These are phyloP conservation scores for Sceloporus undulatus DNA, from an alignment of 2,113 vertebrate species.

Conservation along the genomic window DNA sequence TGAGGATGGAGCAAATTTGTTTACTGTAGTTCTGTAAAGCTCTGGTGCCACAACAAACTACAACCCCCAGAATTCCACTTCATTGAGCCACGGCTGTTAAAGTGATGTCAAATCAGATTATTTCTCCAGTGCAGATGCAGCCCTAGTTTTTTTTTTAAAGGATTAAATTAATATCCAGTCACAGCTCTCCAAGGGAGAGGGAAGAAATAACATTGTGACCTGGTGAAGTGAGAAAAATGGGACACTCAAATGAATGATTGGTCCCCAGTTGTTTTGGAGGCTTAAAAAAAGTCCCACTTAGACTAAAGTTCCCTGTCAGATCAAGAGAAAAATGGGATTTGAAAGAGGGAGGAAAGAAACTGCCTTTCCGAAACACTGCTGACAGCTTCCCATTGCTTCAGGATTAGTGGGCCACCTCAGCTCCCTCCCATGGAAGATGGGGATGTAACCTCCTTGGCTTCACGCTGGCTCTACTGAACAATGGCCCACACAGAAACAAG, in stretches of 20 bases:
- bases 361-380: not conserved
- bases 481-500: not conserved
- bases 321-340: not conserved
- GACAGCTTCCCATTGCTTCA: not conserved
- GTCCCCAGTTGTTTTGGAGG: not conserved
- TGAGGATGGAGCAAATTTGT: no score
- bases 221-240: not conserved
- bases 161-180: not conserved
- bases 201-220: not conserved
- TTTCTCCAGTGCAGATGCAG: no score
- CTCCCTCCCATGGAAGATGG: not conserved
- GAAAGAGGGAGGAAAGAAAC: not conserved
- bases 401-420: not conserved
- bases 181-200: no score
- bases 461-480: not conserved
- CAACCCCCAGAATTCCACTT: no score
- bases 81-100: no score
- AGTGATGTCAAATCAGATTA: no score
- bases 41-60: no score
- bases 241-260: not conserved
- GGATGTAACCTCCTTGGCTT: not conserved
- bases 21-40: no score
- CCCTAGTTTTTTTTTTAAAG: no score
- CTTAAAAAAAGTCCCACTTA: not conserved
- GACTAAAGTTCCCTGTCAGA: not conserved